Percentiles rank a stretch among this genome's conserved stretches.
These are phyloP conservation scores for Macrotis lagotis DNA, from an alignment of 2,113 vertebrate genomes.

Conservation along the genomic window DNA sequence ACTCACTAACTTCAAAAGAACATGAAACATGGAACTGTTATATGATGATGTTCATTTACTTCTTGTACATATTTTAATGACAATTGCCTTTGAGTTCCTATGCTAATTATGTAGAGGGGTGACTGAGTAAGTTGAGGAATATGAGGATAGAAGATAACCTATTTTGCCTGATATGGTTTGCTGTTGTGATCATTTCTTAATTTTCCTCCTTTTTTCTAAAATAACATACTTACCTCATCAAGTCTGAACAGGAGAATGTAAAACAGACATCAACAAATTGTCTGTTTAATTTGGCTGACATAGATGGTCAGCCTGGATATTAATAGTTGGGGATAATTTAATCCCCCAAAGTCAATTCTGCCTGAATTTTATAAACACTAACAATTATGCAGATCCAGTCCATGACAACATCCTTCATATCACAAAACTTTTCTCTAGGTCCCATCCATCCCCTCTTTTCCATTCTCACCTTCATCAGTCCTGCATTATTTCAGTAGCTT, in stretches of 20 bases:
- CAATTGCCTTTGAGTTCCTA: background rate
- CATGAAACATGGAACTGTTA: background rate
- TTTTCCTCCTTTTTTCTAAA: background rate
- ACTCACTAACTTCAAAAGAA: background rate
- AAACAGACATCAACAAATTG: background rate
- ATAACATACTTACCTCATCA: background rate
- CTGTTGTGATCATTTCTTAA: background rate
- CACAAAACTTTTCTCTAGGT: background rate
- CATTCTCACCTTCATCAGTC: background rate
- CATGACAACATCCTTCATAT: background rate
- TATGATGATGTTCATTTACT: background rate
- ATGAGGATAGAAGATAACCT: background rate
- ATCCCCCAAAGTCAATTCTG: background rate
- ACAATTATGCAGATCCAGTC: background rate
- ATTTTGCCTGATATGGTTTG: background rate
- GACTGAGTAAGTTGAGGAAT: background rate
- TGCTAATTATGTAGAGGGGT: background rate
- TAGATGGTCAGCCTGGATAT: background rate
- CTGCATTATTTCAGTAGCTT: background rate
- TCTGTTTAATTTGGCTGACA: background rate
- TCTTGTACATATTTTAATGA: background rate
- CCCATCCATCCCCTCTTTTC: background rate
- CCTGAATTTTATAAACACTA: background rate
- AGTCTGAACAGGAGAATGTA: background rate
- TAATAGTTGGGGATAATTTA: background rate